These are phyloP conservation scores for Parnassius apollo DNA, from an alignment of 2,888 invertebrate genomes.

Conservation along the genomic window DNA sequence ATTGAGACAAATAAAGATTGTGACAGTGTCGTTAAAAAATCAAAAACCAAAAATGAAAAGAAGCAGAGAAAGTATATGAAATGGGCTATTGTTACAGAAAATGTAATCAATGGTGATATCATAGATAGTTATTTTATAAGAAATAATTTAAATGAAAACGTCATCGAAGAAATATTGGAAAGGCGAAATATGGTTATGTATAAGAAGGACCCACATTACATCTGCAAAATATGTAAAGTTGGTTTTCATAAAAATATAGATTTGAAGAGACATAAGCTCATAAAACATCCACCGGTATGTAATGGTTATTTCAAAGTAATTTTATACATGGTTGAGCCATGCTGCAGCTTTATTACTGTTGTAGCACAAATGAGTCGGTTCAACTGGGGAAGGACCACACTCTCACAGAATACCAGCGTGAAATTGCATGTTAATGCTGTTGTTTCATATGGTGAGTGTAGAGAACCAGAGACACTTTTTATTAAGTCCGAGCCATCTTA, in stretches of 20 bases:
- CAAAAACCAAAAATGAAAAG: constrained; percentile 20
- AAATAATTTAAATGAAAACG: constrained; percentile 34
- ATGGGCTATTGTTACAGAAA: constrained; percentile 21
- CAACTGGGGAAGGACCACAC: too few relatives aligned
- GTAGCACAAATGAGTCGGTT: too few relatives aligned
- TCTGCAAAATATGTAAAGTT: constrained; percentile 31
- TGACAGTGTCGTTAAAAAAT: background rate
- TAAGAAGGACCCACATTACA: constrained; percentile 10
- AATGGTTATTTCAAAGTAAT: background rate
- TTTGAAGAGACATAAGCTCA: constrained; percentile 40
- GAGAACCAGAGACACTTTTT: too few relatives aligned
- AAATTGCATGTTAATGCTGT: too few relatives aligned
- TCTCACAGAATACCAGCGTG: too few relatives aligned
- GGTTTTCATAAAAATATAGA: constrained; percentile 39
- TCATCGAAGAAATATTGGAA: constrained; percentile 36
- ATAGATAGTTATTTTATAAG: constrained; percentile 32
- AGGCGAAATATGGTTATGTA: constrained; percentile 26
- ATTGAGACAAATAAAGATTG: background rate
- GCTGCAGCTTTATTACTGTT: too few relatives aligned
- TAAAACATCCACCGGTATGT: constrained; percentile 44
- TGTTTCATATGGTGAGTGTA: too few relatives aligned
- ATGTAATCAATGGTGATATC: constrained; percentile 27
- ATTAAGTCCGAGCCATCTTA: too few relatives aligned
- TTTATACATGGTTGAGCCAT: too few relatives aligned
- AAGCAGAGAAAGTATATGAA: constrained; percentile 13